Conservation (phyloP, 2,797 vertebrate genomes). For the Thaleichthys pacificus region DNA sequence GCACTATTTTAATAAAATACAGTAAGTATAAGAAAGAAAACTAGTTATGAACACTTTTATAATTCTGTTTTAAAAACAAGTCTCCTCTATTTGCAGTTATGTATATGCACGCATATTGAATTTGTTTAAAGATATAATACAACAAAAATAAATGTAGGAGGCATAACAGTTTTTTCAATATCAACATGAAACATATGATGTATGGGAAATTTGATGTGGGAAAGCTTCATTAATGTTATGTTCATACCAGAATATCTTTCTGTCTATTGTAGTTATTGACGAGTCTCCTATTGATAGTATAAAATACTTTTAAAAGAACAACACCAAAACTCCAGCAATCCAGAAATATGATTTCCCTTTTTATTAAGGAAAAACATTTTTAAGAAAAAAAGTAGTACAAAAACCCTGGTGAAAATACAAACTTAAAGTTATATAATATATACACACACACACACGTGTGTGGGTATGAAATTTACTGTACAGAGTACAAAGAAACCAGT, state of each 20-base stretch:
- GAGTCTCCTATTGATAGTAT: no score
- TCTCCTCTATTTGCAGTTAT: background rate
- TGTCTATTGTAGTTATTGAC: background rate
- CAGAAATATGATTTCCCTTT: constrained; percentile 48
- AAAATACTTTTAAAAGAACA: constrained; percentile 7
- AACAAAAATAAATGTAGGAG: no score
- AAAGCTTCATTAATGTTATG: no score
- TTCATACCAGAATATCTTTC: background rate
- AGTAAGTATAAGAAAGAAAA: background rate
- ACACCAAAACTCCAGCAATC: background rate
- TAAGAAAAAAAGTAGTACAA: constrained; percentile 48
- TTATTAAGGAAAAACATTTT: constrained; percentile 58
- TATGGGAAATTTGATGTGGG: background rate
- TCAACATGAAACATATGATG: no score
- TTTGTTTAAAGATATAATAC: background rate
- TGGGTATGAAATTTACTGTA: constrained; percentile 35
- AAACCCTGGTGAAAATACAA: constrained; percentile 31
- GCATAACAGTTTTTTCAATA: no score
- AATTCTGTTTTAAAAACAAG: no score
- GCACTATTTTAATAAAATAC: constrained; percentile 20
- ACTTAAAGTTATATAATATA: constrained; percentile 24
- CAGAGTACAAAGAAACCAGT: constrained; percentile 56
- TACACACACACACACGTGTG: no score
- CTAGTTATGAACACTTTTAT: background rate
- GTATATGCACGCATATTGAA: no score